phyloP scores from a whole-genome alignment of 2,113 vertebrate species.

The Anguilla japonica region DNA sequence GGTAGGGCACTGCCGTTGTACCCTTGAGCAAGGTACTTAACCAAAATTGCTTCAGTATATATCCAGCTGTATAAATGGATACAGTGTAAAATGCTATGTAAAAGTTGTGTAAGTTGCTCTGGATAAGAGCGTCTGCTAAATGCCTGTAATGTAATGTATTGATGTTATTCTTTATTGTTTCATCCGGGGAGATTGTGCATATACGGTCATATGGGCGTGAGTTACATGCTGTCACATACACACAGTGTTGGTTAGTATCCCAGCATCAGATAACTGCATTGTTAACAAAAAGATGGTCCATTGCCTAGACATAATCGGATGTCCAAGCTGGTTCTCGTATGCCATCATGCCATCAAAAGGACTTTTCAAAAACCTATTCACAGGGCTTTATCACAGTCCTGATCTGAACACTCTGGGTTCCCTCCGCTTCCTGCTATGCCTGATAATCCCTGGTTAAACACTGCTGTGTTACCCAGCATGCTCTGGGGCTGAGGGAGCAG shows the following conservation, averaged over 20 bases:
- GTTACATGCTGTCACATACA: not conserved
- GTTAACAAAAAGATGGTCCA: slow-evolving; percentile 7
- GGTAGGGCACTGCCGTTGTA: too few relatives aligned
- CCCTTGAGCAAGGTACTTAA: too few relatives aligned
- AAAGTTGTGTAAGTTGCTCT: too few relatives aligned
- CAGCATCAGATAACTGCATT: not conserved
- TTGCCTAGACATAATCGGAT: not conserved
- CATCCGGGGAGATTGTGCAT: not conserved
- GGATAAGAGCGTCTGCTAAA: too few relatives aligned
- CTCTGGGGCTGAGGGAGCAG: not conserved
- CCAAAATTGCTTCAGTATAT: too few relatives aligned
- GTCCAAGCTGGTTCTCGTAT: not conserved
- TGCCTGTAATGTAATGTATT: too few relatives aligned
- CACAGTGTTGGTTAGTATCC: not conserved
- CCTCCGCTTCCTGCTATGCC: not conserved
- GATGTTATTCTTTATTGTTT: not conserved
- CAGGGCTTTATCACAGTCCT: slow-evolving; percentile 6
- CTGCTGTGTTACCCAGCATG: not conserved
- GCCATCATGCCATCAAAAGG: not conserved
- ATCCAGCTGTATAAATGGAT: too few relatives aligned
- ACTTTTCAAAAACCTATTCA: not conserved
- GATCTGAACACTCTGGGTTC: not conserved
- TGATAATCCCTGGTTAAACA: not conserved
- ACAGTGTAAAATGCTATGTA: too few relatives aligned
- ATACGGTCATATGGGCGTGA: not conserved